Evolutionary conservation across 2,888 invertebrate species (phyloP), one percentile per base, ranked within the genome.

Genomic region (Cetonia aurata): DNA sequence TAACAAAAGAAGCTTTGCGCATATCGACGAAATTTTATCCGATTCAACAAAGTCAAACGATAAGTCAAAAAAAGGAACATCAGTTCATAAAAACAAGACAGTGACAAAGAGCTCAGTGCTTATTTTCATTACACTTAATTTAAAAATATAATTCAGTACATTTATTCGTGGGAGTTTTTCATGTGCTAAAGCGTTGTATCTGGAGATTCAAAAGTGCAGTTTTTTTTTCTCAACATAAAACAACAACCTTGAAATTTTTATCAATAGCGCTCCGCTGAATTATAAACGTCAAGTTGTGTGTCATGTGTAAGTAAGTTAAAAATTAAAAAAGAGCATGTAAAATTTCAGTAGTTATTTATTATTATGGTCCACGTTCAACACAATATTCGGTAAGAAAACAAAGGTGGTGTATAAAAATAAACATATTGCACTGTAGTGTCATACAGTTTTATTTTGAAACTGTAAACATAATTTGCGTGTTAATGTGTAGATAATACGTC

Each of bases 241-340:
- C 62, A 50, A 25, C 59, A 59, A 66, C 71, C 71, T 71, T 71
- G 71, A 71, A 53, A 67, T 46, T 56, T 44, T 66, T 71, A 71
- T 60, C 71, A 42, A 55, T 53, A 62, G 46, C 62, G 59, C 60
- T 60, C n/a, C 12, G n/a, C 33, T 41, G 62, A 46, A 17, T 25
- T 56, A 44, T 42, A 69, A 57, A 73, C 65, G 62, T 67, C 66
- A 53, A 67, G 42, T 59, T 52, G 67, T 73, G 75, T 77, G 78
- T 77, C 78, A 77, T 77, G 76, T 77, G 77, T 78, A 77, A 77
- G 77, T 77, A 74, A 67, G 77, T 75, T 74, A 73, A 65, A 56
- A 71, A 71, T 67, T 46, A 62, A 56, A 53, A 50, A 68, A 33
- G 70, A 68, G 69, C 60, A 67, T 62, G 70, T 67, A 62, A 71